Conservation (phyloP, 2,797 vertebrate genomes). For the Sebastes kiyomatsui region DNA sequence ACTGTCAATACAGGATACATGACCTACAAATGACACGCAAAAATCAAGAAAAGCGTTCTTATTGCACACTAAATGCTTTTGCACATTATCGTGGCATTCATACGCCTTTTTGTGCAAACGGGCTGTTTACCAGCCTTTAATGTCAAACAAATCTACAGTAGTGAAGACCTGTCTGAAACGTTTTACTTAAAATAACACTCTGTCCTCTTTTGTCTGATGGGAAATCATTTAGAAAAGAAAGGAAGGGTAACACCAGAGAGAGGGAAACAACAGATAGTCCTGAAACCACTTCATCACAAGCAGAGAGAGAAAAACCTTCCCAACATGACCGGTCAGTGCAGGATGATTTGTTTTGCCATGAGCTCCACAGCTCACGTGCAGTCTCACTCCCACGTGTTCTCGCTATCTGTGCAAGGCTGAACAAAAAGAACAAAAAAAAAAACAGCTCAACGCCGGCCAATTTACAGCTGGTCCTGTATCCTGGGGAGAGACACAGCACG, state of each 20-base stretch:
- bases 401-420: slow-evolving; percentile 29
- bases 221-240: background rate
- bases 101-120: too few relatives aligned
- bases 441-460: slow-evolving; percentile 8
- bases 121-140: background rate
- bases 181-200: background rate
- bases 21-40: too few relatives aligned
- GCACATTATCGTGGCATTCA: too few relatives aligned
- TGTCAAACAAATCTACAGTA: background rate
- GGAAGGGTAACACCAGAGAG: background rate
- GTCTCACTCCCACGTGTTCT: slow-evolving; percentile 54
- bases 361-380: slow-evolving; percentile 56
- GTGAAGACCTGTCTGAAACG: background rate
- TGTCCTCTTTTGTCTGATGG: background rate
- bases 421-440: slow-evolving; percentile 5
- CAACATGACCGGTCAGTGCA: background rate
- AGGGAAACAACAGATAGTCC: background rate
- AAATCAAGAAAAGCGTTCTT: too few relatives aligned
- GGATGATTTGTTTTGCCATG: slow-evolving; percentile 27
- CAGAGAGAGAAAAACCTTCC: slow-evolving; percentile 7
- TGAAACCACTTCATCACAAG: background rate
- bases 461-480: slow-evolving; percentile 49
- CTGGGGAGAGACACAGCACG: slow-evolving; percentile 1
- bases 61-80: too few relatives aligned
- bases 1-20: too few relatives aligned